Conservation (phyloP, 2,797 vertebrate species). For the Syngnathus acus region DNA sequence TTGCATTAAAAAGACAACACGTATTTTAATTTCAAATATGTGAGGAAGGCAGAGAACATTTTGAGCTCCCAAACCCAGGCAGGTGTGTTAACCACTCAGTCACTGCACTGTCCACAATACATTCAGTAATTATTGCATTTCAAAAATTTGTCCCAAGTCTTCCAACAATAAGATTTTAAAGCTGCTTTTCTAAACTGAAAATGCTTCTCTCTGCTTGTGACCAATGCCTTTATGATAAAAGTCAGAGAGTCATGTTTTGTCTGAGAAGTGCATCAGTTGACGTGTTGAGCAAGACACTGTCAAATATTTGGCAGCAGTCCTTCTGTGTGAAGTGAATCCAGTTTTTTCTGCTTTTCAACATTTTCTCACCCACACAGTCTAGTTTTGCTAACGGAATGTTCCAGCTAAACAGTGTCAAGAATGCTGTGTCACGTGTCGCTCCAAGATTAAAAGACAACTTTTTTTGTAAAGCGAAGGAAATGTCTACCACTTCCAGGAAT, state of each 20-base stretch:
- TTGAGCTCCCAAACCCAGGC: not conserved
- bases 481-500: constrained; percentile 12
- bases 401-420: constrained; percentile 42
- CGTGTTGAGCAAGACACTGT: constrained; percentile 1
- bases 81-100: not conserved
- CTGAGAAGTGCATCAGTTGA: not conserved
- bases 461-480: constrained; percentile 19
- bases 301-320: not conserved
- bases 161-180: not conserved
- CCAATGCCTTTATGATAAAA: not conserved
- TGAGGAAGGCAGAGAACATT: not conserved
- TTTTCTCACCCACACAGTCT: constrained; percentile 40
- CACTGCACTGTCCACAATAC: not conserved
- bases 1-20: too few relatives aligned
- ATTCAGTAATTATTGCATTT: not conserved
- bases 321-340: constrained; percentile 23
- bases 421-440: constrained; percentile 43
- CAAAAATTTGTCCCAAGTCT: not conserved
- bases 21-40: too few relatives aligned
- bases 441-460: constrained; percentile 15
- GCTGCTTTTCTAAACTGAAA: not conserved
- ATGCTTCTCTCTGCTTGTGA: not conserved
- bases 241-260: not conserved
- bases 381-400: constrained; percentile 47
- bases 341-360: constrained; percentile 56